A percentile compares a stretch with the other conserved stretches of the same genome.
Evolutionary conservation across 2,888 invertebrate genomes (phyloP).

Genomic region (Platynereis dumerilii): DNA sequence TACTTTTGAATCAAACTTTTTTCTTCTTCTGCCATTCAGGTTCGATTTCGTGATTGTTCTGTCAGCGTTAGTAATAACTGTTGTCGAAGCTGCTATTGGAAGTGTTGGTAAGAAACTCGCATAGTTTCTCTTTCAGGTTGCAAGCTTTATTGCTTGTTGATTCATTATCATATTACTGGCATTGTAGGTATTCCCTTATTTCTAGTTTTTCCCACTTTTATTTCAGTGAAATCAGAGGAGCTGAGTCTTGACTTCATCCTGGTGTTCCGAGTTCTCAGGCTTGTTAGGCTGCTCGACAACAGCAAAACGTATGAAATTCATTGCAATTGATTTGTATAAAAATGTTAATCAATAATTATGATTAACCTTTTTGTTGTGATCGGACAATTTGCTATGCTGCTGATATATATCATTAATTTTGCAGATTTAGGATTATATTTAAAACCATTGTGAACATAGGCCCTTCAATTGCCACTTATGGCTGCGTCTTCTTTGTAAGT

Average conservation of each 20-base stretch:
- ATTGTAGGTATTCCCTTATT: not conserved
- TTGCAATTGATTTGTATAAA: too few species aligned
- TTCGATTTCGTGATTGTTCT: slow-evolving; percentile 65
- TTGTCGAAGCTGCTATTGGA: slow-evolving; percentile 38
- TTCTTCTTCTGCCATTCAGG: too few species aligned
- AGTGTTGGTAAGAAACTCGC: slow-evolving; percentile 4
- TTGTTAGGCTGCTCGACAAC: slow-evolving; percentile 64
- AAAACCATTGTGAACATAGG: slow-evolving; percentile 64
- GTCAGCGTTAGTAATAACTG: slow-evolving; percentile 54
- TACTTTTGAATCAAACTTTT: too few species aligned
- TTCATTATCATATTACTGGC: too few species aligned
- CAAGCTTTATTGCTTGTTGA: not conserved
- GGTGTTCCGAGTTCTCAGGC: slow-evolving; percentile 64
- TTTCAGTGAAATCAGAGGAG: not conserved
- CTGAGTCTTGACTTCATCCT: slow-evolving; percentile 59
- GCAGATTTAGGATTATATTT: slow-evolving; percentile 64
- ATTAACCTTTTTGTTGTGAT: too few species aligned
- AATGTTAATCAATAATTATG: too few species aligned
- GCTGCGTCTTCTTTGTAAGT: slow-evolving; percentile 65
- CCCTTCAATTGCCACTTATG: slow-evolving; percentile 65
- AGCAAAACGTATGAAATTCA: slow-evolving; percentile 62
- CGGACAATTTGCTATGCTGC: too few species aligned
- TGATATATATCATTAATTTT: too few species aligned
- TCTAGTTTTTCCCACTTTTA: not conserved
- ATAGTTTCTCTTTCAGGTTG: too few species aligned